A percentile compares a stretch with the other conserved stretches of the same genome.
Conservation (phyloP, 2,797 vertebrate genomes). For the Champsocephalus gunnari region DNA sequence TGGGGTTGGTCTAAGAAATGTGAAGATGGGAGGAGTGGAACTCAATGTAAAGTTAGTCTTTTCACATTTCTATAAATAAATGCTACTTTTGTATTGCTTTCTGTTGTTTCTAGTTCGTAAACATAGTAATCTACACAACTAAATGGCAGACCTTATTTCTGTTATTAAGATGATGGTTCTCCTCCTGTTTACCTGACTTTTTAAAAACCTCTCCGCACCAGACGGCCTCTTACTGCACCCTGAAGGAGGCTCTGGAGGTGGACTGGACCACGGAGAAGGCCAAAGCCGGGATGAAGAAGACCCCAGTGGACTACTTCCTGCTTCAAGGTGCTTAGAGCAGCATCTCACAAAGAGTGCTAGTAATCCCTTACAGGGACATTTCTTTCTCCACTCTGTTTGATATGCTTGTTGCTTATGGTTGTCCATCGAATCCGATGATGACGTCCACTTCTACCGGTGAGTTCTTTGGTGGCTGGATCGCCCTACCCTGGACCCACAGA, state of each 20-base stretch:
- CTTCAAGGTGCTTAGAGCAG: conserved; percentile 86
- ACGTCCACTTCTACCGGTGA: no score
- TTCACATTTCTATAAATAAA: not conserved
- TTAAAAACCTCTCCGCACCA: conserved; percentile 47
- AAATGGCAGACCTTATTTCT: not conserved
- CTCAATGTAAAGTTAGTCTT: no score
- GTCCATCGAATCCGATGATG: no score
- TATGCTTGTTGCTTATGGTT: no score
- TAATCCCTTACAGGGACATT: no score
- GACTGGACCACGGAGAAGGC: conserved; percentile 91
- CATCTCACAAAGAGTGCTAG: not conserved
- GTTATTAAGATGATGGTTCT: not conserved
- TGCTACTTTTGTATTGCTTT: not conserved
- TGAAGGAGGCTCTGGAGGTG: conserved; percentile 91
- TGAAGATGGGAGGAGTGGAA: not conserved
- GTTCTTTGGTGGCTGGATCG: no score
- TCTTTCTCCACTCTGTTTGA: no score
- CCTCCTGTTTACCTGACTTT: not conserved
- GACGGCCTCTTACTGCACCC: conserved; percentile 85
- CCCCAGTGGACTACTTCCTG: conserved; percentile 90
- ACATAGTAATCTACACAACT: not conserved
- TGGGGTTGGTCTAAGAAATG: not conserved
- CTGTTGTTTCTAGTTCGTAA: not conserved
- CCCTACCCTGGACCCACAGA: no score
- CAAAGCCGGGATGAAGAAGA: conserved; percentile 85